Percentiles rank a stretch among this genome's conserved stretches.
phyloP scores from a whole-genome alignment of 2,113 vertebrate genomes.

The Trogon surrucura region DNA sequence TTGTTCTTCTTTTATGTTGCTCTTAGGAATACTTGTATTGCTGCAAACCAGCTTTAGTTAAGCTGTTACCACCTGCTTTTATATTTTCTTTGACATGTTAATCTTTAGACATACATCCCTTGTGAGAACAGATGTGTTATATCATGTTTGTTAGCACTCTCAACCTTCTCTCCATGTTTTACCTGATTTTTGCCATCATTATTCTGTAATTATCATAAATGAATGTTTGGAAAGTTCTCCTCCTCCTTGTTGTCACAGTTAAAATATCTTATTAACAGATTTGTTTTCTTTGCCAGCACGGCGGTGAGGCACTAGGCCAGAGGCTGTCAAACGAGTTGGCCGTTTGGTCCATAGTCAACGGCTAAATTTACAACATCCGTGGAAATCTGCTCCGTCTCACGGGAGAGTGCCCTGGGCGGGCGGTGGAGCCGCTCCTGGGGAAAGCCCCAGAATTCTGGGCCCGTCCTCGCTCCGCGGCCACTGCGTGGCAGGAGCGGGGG shows the following conservation, averaged over 20 bases:
- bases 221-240: conserved; percentile 68
- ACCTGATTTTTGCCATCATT: conserved; percentile 64
- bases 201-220: conserved; percentile 70
- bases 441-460: rapidly evolving
- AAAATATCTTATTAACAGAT: conserved; percentile 68
- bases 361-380: not conserved
- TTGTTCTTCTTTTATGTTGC: conserved; percentile 72
- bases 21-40: conserved; percentile 72
- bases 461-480: rapidly evolving
- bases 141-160: conserved; percentile 72
- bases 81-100: conserved; percentile 78
- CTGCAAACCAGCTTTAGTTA: conserved; percentile 70
- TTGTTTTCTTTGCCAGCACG: conserved; percentile 64
- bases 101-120: conserved; percentile 73
- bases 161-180: conserved; percentile 67
- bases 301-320: conserved; percentile 61
- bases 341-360: not conserved
- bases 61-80: conserved; percentile 79
- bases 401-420: not conserved
- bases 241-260: conserved; percentile 64
- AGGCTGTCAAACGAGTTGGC: conserved; percentile 55
- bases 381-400: not conserved
- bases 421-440: not conserved
- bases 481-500: rapidly evolving
- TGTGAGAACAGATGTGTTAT: conserved; percentile 76